A percentile compares a stretch with the other conserved stretches of the same genome.
phyloP scores from a whole-genome alignment of 2,797 vertebrate species.

The Octomys mimax region DNA sequence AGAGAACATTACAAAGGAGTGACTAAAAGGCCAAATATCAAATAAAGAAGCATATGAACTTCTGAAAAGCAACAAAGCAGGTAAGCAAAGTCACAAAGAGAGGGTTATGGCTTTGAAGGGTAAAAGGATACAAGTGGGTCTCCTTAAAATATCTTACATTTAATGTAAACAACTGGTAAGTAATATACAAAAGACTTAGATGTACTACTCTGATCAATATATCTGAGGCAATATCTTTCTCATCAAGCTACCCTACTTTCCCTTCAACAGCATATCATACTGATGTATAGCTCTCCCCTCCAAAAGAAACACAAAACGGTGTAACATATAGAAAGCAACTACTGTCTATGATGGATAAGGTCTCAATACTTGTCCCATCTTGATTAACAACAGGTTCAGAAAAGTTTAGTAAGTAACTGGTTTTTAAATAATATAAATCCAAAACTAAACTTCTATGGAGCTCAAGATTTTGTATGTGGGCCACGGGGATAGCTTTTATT shows the following conservation, averaged over 20 bases:
- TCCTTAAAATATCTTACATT: neutral
- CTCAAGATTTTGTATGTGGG: neutral
- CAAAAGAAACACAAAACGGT: neutral
- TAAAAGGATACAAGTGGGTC: neutral
- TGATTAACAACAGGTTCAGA: constrained; percentile 20
- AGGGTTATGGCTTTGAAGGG: neutral
- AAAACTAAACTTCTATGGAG: neutral
- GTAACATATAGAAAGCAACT: constrained; percentile 15
- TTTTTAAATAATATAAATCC: neutral
- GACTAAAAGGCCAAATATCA: neutral
- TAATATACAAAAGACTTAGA: neutral
- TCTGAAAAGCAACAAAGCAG: constrained; percentile 2
- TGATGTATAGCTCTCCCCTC: neutral
- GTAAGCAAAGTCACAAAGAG: neutral
- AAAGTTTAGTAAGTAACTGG: neutral
- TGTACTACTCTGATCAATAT: neutral
- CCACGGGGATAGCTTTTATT: neutral
- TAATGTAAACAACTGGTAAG: neutral
- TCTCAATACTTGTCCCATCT: neutral
- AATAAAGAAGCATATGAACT: constrained; percentile 28
- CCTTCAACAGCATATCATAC: neutral
- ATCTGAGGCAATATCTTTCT: constrained; percentile 15
- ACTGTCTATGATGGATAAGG: neutral
- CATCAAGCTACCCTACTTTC: neutral
- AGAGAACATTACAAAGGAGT: constrained; percentile 1